Percentiles rank a stretch among this genome's conserved stretches.
Evolutionary conservation across 2,113 vertebrate species (phyloP).

Genomic region (Casuarius casuarius): DNA sequence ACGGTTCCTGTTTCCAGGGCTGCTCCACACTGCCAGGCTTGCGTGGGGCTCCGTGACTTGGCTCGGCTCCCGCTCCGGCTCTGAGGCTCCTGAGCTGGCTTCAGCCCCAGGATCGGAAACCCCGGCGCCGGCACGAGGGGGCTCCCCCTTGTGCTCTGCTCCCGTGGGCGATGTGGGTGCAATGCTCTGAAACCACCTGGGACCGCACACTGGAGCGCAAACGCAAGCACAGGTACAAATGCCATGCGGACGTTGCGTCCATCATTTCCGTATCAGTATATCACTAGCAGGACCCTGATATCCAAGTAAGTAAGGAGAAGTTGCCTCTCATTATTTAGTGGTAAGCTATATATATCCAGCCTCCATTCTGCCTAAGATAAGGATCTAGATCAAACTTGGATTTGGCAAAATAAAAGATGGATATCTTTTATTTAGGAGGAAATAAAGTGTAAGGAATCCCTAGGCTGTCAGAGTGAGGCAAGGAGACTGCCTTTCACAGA

Average conservation of each 20-base stretch:
- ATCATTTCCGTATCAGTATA: fast-evolving
- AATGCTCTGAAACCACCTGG: fast-evolving
- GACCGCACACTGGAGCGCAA: fast-evolving
- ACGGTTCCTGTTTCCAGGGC: neutral
- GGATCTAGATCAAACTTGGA: neutral
- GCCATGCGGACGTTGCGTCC: fast-evolving
- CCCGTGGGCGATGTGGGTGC: fast-evolving
- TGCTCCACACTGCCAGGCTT: neutral
- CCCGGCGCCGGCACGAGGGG: fast-evolving
- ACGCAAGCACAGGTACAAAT: fast-evolving
- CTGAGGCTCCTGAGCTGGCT: neutral
- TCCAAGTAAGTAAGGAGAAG: neutral
- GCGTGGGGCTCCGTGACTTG: neutral
- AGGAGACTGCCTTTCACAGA: neutral
- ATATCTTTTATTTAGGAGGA: neutral
- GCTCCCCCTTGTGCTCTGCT: fast-evolving
- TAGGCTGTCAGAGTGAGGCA: neutral
- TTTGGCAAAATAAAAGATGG: neutral
- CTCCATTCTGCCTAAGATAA: neutral
- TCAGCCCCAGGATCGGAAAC: fast-evolving
- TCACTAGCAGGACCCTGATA: fast-evolving
- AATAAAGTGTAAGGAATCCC: neutral
- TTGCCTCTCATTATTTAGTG: neutral
- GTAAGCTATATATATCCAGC: neutral
- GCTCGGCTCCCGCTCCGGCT: neutral